Base-by-base conservation (phyloP, 2,113 vertebrate species). In the Oxyura jamaicensis region DNA sequence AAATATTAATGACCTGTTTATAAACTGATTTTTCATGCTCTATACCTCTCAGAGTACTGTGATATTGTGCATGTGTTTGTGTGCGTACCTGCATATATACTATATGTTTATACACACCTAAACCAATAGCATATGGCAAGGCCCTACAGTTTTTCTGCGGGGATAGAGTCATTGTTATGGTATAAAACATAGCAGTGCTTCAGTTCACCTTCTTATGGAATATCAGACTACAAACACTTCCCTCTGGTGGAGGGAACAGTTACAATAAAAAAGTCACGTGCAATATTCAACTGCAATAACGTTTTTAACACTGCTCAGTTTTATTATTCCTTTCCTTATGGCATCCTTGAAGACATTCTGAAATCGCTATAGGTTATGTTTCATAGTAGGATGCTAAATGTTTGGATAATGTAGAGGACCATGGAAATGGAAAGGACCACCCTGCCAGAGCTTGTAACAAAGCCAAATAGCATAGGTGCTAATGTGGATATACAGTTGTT, bases 221-320 rank as follows among this genome's bases (percentile, higher is more conserved):
- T 80, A 52, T 3, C 44, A 35, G 35, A 35, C 29, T 90, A 81
- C 55, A 72, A 90, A 91, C 46, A 94, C 76, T 86, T 23, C 72
- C 83, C 79, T 95, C 90, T 91, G 52, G 68, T 83, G 72, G 88
- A 88, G 21, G 39, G 39, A 95, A 81, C 5, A 53, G 56, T 83
- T 71, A 86, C 35, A 72, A 48, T n/a, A 55, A 42, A 52, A 46
- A 22, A 50, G 14, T 55, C 75, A 69, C 10, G 31, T 2, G 7
- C 80, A 81, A 55, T 83, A 53, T 33, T 58, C 44, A 71, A 69
- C 4, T 23, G 16, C 8, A 72, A 31, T 58, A 59, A 15, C 53
- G 39, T 41, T 73, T 91, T 63, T 67, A 86, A 60, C 22, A 55
- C 8, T 18, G 41, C 4, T 18, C 29, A 29, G 18, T 28, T 67